phyloP scores from a whole-genome alignment of 1,140 invertebrate species.

The Neotoxoptera formosana region DNA sequence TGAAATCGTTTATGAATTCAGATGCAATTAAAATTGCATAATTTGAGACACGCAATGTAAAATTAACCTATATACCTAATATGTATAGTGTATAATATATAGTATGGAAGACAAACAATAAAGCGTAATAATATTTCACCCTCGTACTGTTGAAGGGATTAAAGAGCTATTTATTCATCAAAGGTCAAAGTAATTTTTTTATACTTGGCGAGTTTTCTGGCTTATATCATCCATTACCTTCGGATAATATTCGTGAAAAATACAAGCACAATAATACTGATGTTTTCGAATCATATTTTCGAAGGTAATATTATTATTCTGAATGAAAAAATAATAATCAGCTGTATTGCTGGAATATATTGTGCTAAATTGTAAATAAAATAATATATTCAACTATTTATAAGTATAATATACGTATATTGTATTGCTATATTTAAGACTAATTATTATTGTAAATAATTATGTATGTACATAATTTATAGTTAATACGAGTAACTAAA shows the following conservation, averaged over 20 bases:
- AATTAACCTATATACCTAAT: conserved; percentile 31
- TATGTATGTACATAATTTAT: not conserved
- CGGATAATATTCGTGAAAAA: not conserved
- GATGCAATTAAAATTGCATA: conserved; percentile 13
- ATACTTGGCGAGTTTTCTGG: not conserved
- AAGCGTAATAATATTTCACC: not conserved
- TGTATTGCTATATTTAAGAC: not conserved
- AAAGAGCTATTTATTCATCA: not conserved
- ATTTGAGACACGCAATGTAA: not conserved
- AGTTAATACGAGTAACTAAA: not conserved
- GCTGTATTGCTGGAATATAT: not conserved
- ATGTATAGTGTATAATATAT: not conserved
- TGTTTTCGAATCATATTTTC: not conserved
- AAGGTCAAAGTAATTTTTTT: not conserved
- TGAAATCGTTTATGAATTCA: not conserved
- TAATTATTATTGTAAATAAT: not conserved
- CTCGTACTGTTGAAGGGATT: not conserved
- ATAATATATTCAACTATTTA: not conserved
- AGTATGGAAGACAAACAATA: conserved; percentile 1
- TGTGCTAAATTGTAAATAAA: not conserved
- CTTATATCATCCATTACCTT: not conserved
- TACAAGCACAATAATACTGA: not conserved
- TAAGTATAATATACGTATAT: not conserved
- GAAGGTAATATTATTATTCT: not conserved
- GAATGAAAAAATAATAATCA: not conserved